These are phyloP conservation scores for Cerceris rybyensis DNA, from an alignment of 2,888 invertebrate genomes.

Conservation along the genomic window DNA sequence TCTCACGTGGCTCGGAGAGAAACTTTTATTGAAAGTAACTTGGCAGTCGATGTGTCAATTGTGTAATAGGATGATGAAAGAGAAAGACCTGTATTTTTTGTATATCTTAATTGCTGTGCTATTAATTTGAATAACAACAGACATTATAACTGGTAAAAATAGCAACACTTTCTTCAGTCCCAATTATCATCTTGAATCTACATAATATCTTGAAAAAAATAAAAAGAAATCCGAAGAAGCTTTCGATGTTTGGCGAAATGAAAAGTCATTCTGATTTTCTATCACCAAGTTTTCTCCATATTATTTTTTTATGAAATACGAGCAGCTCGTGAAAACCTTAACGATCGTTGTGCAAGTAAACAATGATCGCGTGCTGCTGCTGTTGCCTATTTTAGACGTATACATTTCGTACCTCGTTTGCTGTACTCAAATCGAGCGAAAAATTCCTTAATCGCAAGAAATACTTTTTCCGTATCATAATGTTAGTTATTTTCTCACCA, in stretches of 20 bases:
- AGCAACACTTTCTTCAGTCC: no score
- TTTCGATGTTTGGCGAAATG: slow-evolving; percentile 28
- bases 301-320: slow-evolving; percentile 29
- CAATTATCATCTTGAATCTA: no score
- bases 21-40: no score
- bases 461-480: neutral
- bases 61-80: no score
- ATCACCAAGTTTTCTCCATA: slow-evolving; percentile 17
- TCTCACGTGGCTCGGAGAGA: no score
- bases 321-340: slow-evolving; percentile 36
- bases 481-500: slow-evolving; percentile 14
- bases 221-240: slow-evolving; percentile 11
- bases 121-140: no score
- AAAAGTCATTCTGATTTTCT: slow-evolving; percentile 40
- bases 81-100: no score
- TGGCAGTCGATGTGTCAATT: no score
- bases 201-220: neutral
- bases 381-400: slow-evolving; percentile 12
- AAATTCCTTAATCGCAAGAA: slow-evolving; percentile 18
- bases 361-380: slow-evolving; percentile 44
- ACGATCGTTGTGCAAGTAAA: slow-evolving; percentile 39
- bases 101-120: no score
- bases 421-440: neutral
- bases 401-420: slow-evolving; percentile 28
- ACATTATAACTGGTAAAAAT: no score